These are phyloP conservation scores for Tinamus guttatus DNA, from an alignment of 2,113 vertebrate species.

Conservation along the genomic window DNA sequence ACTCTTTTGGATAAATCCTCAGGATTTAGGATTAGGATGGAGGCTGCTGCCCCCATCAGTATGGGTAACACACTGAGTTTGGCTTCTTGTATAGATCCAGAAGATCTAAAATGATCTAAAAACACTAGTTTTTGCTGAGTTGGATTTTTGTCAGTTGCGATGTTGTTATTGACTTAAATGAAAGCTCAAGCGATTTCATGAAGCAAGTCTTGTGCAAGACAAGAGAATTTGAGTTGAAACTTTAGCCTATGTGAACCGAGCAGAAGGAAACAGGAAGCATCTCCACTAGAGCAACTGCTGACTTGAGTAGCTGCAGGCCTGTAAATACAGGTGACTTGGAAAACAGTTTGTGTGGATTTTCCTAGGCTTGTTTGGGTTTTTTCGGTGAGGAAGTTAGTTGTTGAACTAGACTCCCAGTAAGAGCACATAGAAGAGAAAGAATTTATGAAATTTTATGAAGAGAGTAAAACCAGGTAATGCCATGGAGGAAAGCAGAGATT, in stretches of 20 bases:
- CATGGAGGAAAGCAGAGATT: background rate
- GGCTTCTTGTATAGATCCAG: background rate
- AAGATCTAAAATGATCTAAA: no score
- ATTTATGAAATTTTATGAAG: background rate
- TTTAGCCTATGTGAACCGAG: background rate
- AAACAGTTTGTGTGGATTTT: background rate
- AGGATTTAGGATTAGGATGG: background rate
- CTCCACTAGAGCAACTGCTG: background rate
- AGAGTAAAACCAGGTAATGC: background rate
- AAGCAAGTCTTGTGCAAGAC: background rate
- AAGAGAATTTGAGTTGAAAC: background rate
- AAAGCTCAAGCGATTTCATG: background rate
- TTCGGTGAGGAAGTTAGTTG: background rate
- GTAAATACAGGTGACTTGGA: background rate
- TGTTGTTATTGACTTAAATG: background rate
- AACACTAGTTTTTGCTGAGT: background rate
- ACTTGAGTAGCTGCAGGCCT: background rate
- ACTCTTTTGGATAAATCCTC: background rate
- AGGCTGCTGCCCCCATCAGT: background rate
- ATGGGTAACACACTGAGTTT: background rate
- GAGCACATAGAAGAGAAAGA: background rate
- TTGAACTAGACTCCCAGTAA: background rate
- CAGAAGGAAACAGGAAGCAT: background rate
- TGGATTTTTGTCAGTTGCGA: background rate
- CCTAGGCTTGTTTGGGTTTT: background rate